phyloP scores from a whole-genome alignment of 2,797 vertebrate species.

The Cirrhinus molitorella region DNA sequence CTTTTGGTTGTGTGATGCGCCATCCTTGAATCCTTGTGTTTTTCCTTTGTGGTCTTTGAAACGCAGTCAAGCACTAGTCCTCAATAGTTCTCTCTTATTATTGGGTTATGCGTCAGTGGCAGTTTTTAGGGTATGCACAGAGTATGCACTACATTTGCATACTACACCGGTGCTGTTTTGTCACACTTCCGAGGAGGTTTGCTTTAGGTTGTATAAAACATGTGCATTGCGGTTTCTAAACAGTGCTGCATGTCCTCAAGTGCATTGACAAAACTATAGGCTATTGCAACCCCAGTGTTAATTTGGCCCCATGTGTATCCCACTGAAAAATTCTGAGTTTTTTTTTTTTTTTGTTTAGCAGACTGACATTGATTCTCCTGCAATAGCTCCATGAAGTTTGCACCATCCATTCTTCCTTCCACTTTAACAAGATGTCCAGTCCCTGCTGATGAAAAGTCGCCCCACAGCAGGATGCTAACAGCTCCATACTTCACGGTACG shows the following conservation, averaged over 20 bases:
- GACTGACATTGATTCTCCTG: constrained; percentile 9
- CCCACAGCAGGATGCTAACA: constrained; percentile 11
- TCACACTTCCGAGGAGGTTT: background rate
- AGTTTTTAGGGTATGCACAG: background rate
- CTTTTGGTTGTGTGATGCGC: background rate
- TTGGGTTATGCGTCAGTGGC: background rate
- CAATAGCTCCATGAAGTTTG: constrained; percentile 14
- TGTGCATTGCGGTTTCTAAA: background rate
- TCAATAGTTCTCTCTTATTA: background rate
- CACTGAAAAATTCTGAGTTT: background rate
- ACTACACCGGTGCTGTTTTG: background rate
- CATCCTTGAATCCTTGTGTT: background rate
- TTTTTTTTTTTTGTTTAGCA: background rate
- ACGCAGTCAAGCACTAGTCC: background rate
- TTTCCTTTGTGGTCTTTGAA: background rate
- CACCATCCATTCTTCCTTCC: constrained; percentile 3
- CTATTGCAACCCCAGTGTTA: background rate
- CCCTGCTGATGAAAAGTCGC: constrained; percentile 11
- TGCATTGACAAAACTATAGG: background rate
- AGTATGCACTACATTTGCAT: background rate
- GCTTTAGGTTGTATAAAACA: background rate
- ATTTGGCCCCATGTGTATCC: constrained; percentile 17
- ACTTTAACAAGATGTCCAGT: constrained; percentile 40
- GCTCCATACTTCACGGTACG: constrained; percentile 16
- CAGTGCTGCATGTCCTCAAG: background rate